Conservation (phyloP, 1,140 invertebrate species). For the Neodiprion virginianus region DNA sequence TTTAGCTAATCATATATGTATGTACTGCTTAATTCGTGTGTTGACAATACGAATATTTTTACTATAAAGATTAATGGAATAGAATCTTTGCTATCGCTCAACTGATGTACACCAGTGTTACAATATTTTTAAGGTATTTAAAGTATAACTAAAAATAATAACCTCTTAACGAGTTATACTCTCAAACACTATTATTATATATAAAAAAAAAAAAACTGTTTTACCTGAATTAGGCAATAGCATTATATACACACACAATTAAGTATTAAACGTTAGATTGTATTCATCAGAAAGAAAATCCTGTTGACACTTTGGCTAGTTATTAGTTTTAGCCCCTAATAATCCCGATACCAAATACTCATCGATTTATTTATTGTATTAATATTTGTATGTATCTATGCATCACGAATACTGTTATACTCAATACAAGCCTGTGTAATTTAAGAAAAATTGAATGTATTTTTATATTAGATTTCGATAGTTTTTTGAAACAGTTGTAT, state of each 20-base stretch:
- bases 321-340: neutral
- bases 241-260: neutral
- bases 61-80: neutral
- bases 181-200: neutral
- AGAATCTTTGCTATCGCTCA: neutral
- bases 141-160: neutral
- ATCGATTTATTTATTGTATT: slow-evolving; percentile 9
- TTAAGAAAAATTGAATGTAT: neutral
- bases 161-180: too few relatives aligned
- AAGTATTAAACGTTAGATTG: neutral
- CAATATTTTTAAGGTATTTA: neutral
- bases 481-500: too few relatives aligned
- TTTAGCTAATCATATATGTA: too few relatives aligned
- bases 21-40: too few relatives aligned
- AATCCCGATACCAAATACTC: slow-evolving; percentile 20
- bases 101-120: neutral
- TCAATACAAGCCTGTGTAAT: neutral
- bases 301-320: neutral
- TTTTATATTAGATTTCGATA: too few relatives aligned
- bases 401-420: neutral
- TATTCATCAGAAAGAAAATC: neutral
- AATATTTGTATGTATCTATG: neutral
- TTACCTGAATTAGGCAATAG: neutral
- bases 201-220: slow-evolving; percentile 4
- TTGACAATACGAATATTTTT: neutral